These are phyloP conservation scores for Microtus montanus DNA, from an alignment of 2,113 vertebrate genomes.

Conservation along the genomic window DNA sequence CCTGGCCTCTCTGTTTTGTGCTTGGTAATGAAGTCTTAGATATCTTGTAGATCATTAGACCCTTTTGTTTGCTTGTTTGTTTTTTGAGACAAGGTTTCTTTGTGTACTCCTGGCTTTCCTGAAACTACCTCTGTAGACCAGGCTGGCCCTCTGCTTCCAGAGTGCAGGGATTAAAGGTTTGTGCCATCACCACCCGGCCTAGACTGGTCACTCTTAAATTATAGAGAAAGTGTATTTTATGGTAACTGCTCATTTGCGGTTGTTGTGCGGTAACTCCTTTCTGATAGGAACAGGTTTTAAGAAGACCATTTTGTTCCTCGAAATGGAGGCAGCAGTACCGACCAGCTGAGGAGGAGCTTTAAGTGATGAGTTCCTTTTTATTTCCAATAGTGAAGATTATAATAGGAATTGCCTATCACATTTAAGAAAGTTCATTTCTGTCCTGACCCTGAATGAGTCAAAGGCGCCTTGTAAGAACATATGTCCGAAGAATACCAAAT, in stretches of 20 bases:
- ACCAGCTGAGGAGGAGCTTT: not conserved
- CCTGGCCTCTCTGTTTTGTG: not conserved
- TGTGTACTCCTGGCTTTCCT: no score
- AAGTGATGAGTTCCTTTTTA: conserved; percentile 57
- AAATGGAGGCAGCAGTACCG: conserved; percentile 12
- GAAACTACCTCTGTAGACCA: not conserved
- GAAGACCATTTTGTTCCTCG: conserved; percentile 38
- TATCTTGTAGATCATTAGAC: not conserved
- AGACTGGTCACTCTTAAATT: not conserved
- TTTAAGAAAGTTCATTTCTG: conserved; percentile 65
- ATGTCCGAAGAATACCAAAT: conserved; percentile 58
- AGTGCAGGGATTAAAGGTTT: not conserved
- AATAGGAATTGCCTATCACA: conserved; percentile 49
- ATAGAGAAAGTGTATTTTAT: not conserved
- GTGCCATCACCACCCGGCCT: no score
- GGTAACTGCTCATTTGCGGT: not conserved
- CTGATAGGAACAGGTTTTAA: conserved; percentile 33
- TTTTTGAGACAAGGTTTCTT: not conserved
- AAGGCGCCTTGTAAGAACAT: conserved; percentile 53
- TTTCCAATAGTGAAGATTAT: conserved; percentile 64
- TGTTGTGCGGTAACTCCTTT: conserved; percentile 12
- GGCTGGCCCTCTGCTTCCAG: no score
- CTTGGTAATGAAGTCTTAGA: not conserved
- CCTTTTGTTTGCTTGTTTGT: not conserved
- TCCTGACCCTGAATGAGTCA: conserved; percentile 67